Conservation (phyloP, 2,888 invertebrate genomes). For the Hermaeophaga mercurialis region DNA sequence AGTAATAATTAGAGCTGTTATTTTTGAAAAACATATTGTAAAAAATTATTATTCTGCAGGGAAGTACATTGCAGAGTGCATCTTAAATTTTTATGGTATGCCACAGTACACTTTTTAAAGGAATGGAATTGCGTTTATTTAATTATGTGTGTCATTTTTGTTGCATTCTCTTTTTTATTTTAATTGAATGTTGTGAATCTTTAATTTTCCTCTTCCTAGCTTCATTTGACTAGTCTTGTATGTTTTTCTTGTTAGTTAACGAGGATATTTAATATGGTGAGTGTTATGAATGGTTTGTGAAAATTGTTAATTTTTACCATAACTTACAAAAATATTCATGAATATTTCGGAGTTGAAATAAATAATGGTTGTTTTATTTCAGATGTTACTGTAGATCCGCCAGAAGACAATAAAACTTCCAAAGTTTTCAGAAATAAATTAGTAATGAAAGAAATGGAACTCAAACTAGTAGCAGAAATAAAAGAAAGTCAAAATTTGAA, state of each 20-base stretch:
- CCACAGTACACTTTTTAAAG: not conserved
- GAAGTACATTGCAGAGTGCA: constrained; percentile 6
- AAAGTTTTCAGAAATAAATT: constrained; percentile 60
- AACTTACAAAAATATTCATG: too few relatives aligned
- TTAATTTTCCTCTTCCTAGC: constrained; percentile 8
- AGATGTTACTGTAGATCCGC: constrained; percentile 38
- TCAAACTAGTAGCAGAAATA: constrained; percentile 82
- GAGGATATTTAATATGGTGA: constrained; percentile 33
- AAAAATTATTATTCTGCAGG: constrained; percentile 5
- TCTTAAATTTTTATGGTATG: not conserved
- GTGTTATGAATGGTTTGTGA: constrained; percentile 28
- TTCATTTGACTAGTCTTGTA: constrained; percentile 16
- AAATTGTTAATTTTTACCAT: too few relatives aligned
- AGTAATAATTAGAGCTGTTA: not conserved
- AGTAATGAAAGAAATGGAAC: constrained; percentile 82
- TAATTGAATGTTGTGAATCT: constrained; percentile 6
- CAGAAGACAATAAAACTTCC: constrained; percentile 50
- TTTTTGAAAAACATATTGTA: not conserved
- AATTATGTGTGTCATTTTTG: not conserved
- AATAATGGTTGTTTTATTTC: too few relatives aligned
- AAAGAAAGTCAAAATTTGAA: constrained; percentile 77
- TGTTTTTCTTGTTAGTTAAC: constrained; percentile 34
- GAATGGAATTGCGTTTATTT: not conserved
- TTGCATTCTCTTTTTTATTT: not conserved
- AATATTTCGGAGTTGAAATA: too few relatives aligned